These are phyloP conservation scores for Nemoura dubitans DNA, from an alignment of 2,888 invertebrate species.

Conservation along the genomic window DNA sequence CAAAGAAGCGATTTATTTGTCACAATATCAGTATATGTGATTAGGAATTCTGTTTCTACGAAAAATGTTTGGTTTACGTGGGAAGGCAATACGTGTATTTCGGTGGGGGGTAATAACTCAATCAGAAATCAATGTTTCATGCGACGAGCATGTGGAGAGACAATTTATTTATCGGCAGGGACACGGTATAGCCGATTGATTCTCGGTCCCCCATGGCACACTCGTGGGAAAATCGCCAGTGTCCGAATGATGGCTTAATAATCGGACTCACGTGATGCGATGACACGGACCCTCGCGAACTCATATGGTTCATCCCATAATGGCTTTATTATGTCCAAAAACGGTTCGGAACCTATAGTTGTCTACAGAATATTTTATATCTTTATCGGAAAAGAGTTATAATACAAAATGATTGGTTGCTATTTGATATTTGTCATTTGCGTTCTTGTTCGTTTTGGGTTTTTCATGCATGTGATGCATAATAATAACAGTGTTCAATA, in stretches of 20 bases:
- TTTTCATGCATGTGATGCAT: no score
- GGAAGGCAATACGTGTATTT: not conserved
- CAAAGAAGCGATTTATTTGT: not conserved
- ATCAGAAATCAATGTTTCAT: not conserved
- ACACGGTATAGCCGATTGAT: not conserved
- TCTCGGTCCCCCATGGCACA: not conserved
- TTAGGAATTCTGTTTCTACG: conserved; percentile 1
- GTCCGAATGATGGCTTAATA: not conserved
- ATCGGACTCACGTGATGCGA: not conserved
- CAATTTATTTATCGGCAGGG: not conserved
- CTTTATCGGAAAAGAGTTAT: no score
- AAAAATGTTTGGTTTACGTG: not conserved
- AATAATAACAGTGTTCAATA: no score
- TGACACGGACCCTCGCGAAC: not conserved
- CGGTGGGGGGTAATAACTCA: not conserved
- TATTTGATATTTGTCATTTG: no score
- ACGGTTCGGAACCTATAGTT: no score
- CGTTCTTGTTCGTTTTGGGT: no score
- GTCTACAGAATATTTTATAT: no score
- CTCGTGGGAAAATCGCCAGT: not conserved
- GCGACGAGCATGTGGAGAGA: not conserved
- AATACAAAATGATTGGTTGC: no score
- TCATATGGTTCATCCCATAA: not conserved
- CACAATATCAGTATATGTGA: not conserved
- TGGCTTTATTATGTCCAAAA: not conserved